phyloP scores from a whole-genome alignment of 2,797 vertebrate species.

The Hozukius guyotensis region DNA sequence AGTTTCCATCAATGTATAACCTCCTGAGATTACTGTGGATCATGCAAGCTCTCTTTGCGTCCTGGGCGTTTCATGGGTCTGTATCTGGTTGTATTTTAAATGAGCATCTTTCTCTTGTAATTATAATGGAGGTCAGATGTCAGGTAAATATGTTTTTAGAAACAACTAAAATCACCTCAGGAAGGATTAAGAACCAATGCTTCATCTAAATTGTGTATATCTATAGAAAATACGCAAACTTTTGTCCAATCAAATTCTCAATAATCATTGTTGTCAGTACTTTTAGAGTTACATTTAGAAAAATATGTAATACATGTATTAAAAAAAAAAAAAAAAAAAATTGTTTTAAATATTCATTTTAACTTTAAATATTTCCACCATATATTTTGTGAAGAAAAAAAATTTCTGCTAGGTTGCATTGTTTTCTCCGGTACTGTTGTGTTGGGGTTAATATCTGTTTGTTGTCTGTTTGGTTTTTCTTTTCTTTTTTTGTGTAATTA shows the following conservation, averaged over 20 bases:
- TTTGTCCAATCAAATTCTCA: neutral
- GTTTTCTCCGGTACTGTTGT: neutral
- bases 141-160: neutral
- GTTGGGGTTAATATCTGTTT: neutral
- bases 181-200: neutral
- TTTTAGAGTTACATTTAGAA: neutral
- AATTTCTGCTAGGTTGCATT: neutral
- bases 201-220: neutral
- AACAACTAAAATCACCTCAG: neutral
- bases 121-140: neutral
- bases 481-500: neutral
- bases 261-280: neutral
- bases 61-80: neutral
- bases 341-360: neutral
- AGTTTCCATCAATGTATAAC: slow-evolving; percentile 11
- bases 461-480: neutral
- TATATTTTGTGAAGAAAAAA: neutral
- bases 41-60: slow-evolving; percentile 8
- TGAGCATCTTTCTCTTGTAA: neutral
- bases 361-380: neutral
- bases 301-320: neutral
- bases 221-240: neutral
- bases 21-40: slow-evolving; percentile 36
- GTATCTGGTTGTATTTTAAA: neutral
- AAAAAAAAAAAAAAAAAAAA: neutral